Evolutionary conservation across 2,113 vertebrate genomes (phyloP), one percentile per base, ranked within the genome.

Genomic region (Sturnus vulgaris): DNA sequence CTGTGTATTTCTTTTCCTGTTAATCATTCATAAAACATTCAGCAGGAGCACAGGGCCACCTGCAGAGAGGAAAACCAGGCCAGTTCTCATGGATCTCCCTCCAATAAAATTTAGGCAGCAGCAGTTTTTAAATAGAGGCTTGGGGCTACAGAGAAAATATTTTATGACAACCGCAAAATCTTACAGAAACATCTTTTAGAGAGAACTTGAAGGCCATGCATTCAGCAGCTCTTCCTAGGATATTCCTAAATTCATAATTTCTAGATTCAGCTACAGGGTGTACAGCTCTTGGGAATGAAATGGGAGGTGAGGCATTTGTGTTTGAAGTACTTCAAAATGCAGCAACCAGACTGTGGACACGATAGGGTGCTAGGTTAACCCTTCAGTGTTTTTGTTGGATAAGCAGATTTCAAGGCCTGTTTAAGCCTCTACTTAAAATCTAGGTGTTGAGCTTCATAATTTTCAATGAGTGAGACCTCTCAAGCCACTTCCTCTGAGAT

Each of bases 171-270:
- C 7, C 7, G 8, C 53, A 87, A 76, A 92, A 86, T 59, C 30
- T 37, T 33, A 53, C 22, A 68, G 59, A 81, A 68, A 37, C 3
- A 30, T 35, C 6, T 76, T 83, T 49, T 23, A 66, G 68, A 72
- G 25, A 56, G 7, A 70, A 27, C 5, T 6, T 4, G 3, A 9
- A 14, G 21, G 30, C 8, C 1, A 0, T n/a, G 11, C 47, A 66
- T 44, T 83, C 21, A 35, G 6, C 49, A 65, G 33, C n/a, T 42
- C 22, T 47, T 85, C 40, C 56, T 20, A 10, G 33, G 24, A 52
- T 46, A 3, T 42, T 82, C 16, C 35, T 55, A 14, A 3, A 21
- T n/a, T 37, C 39, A 23, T 11, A 25, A 12, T 44, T 63, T 84
- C 65, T 40, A 50, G 28, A 28, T 55, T 81, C 66, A 70, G 12